These are phyloP conservation scores for Lanius collurio DNA, from an alignment of 2,113 vertebrate species.

Conservation along the genomic window DNA sequence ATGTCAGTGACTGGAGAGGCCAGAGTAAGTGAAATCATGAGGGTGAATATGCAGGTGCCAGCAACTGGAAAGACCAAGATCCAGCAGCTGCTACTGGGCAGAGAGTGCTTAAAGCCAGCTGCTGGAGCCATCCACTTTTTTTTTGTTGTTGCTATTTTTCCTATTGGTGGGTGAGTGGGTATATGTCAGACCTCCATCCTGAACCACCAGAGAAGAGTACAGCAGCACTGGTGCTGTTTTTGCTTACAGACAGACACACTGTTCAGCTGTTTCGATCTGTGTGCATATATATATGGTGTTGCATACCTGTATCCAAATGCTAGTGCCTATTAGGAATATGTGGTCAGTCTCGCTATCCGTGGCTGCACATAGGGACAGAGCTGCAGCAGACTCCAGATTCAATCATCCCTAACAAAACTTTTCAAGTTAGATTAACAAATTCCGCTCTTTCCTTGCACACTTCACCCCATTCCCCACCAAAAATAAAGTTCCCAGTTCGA, in stretches of 20 bases:
- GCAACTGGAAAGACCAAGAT: not conserved
- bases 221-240: not conserved
- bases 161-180: too few species aligned
- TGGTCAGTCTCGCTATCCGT: rapidly evolving
- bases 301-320: not conserved
- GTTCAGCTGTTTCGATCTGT: not conserved
- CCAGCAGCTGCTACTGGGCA: not conserved
- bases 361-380: not conserved
- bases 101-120: not conserved
- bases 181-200: not conserved
- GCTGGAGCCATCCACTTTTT: not conserved
- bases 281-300: rapidly evolving
- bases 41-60: not conserved
- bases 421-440: not conserved
- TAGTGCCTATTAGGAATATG: rapidly evolving
- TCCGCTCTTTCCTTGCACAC: not conserved
- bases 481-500: not conserved
- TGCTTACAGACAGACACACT: not conserved
- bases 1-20: not conserved
- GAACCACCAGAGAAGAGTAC: not conserved
- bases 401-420: not conserved
- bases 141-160: not conserved
- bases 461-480: rapidly evolving
- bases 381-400: not conserved
- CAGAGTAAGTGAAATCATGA: not conserved